Percentiles rank a stretch among this genome's conserved stretches.
phyloP scores from a whole-genome alignment of 1,140 invertebrate species.

The Zaprionus tsacasi region DNA sequence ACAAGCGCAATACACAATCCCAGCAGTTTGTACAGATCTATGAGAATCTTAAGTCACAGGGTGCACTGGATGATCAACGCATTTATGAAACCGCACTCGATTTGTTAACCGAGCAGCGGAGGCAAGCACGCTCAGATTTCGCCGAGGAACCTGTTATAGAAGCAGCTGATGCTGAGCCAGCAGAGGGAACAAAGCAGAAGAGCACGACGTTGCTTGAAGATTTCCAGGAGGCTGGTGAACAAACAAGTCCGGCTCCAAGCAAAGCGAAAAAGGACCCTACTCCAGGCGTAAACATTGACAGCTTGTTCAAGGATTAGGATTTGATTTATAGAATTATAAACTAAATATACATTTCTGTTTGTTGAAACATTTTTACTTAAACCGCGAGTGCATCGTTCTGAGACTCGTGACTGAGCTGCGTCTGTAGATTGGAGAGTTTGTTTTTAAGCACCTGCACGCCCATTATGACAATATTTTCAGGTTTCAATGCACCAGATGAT shows the following conservation, averaged over 20 bases:
- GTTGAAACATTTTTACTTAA: constrained; percentile 67
- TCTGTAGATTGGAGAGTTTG: constrained; percentile 97
- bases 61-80: constrained; percentile 84
- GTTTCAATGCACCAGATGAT: constrained; percentile 95
- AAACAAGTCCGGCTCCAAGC: constrained; percentile 3
- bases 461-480: constrained; percentile 98
- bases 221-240: constrained; percentile 57
- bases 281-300: constrained; percentile 66
- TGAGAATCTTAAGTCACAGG: constrained; percentile 85
- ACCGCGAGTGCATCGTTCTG: constrained; percentile 93
- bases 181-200: constrained; percentile 16
- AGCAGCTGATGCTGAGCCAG: not conserved
- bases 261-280: constrained; percentile 51
- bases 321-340: constrained; percentile 38
- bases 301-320: constrained; percentile 70
- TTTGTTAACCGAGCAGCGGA: constrained; percentile 77
- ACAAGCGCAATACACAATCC: constrained; percentile 85
- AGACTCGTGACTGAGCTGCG: constrained; percentile 94
- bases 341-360: constrained; percentile 52
- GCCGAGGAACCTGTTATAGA: constrained; percentile 28
- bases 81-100: constrained; percentile 84
- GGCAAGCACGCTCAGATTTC: constrained; percentile 35
- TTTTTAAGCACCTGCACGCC: constrained; percentile 97
- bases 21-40: constrained; percentile 87
- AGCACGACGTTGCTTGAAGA: constrained; percentile 54